Conservation (phyloP, 1,140 invertebrate species). For the Leptoteleia sp. region DNA sequence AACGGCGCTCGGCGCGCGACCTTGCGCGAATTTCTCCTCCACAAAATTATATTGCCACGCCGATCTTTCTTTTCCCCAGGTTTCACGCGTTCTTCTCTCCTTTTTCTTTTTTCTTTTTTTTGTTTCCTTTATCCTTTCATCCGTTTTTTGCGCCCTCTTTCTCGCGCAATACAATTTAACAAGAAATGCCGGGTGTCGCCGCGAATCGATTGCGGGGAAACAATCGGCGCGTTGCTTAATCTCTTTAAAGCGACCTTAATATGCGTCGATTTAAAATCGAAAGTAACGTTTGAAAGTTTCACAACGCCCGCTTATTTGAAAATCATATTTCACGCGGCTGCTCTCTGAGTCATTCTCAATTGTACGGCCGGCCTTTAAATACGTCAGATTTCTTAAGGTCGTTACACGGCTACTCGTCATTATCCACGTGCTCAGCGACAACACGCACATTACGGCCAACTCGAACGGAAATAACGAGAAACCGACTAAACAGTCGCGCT, state of each 20-base stretch:
- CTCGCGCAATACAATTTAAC: too few relatives aligned
- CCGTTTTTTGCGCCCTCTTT: background rate
- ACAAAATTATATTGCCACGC: too few relatives aligned
- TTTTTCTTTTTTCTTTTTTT: too few relatives aligned
- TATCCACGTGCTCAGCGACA: conserved; percentile 61
- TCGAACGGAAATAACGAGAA: conserved; percentile 43
- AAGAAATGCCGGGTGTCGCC: too few relatives aligned
- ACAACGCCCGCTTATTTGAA: conserved; percentile 31
- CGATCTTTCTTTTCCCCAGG: too few relatives aligned
- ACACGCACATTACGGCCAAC: conserved; percentile 41
- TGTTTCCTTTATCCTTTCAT: background rate
- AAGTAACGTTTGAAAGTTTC: conserved; percentile 31
- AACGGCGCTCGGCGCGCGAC: conserved; percentile 38
- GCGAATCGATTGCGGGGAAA: conserved; percentile 14
- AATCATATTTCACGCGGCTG: conserved; percentile 33
- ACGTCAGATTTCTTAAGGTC: conserved; percentile 58
- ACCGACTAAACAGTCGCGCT: conserved; percentile 5
- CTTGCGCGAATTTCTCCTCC: conserved; percentile 60
- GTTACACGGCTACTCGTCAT: conserved; percentile 63
- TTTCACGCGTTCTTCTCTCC: too few relatives aligned
- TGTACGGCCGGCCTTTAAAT: conserved; percentile 58
- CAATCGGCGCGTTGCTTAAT: conserved; percentile 31
- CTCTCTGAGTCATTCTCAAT: conserved; percentile 39
- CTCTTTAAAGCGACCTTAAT: conserved; percentile 22
- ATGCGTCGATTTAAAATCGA: conserved; percentile 28